Evolutionary conservation across 2,888 invertebrate genomes (phyloP).

Genomic region (Griposia aprilina): DNA sequence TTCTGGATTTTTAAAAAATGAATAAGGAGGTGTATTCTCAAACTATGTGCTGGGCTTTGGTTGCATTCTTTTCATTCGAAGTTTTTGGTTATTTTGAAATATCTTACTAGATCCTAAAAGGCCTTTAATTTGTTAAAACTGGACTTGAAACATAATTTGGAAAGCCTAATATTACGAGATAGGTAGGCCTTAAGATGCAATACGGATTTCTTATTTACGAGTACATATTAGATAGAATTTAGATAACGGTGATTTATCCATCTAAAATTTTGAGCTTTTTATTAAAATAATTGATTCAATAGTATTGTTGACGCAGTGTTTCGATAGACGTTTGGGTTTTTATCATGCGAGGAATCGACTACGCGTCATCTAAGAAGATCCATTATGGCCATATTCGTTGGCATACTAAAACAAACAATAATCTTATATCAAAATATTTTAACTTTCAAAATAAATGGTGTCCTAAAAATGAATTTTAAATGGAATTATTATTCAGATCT

Average conservation of each 20-base stretch:
- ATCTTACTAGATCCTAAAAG: not conserved
- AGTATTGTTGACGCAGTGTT: not conserved
- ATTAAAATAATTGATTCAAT: not conserved
- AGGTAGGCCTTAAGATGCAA: not conserved
- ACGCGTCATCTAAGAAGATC: not conserved
- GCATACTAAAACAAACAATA: not conserved
- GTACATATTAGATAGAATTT: not conserved
- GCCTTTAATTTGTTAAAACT: not conserved
- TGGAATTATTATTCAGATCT: conserved; percentile 48
- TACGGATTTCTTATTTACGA: not conserved
- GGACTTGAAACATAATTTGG: not conserved
- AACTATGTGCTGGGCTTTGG: not conserved
- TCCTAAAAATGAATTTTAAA: conserved; percentile 38
- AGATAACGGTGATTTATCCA: not conserved
- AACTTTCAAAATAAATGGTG: conserved; percentile 21
- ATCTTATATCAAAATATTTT: conserved; percentile 26
- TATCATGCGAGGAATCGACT: not conserved
- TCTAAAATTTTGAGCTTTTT: not conserved
- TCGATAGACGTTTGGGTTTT: not conserved
- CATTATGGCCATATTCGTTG: not conserved
- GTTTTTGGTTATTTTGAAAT: not conserved
- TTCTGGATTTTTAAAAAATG: not conserved
- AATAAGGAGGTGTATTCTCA: not conserved
- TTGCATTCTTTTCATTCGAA: not conserved
- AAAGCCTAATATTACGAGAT: not conserved